These are phyloP conservation scores for Tetheella fluctuosa DNA, from an alignment of 2,888 invertebrate species.

Conservation along the genomic window DNA sequence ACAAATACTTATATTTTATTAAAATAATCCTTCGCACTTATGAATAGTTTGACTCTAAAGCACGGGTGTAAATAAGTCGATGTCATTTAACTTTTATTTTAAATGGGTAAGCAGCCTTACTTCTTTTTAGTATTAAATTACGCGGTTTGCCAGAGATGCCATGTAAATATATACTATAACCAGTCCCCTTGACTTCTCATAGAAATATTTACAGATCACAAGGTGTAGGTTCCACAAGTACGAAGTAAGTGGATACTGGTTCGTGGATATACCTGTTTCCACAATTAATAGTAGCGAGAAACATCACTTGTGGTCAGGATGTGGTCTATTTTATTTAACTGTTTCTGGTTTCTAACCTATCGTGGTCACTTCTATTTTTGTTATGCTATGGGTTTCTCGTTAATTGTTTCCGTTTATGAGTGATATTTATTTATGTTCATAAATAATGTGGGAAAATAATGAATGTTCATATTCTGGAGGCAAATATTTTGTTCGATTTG, in stretches of 20 bases:
- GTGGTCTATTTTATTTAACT: constrained; percentile 30
- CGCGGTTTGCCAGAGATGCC: not conserved
- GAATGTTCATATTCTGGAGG: not conserved
- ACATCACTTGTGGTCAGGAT: constrained; percentile 36
- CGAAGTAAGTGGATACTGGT: not conserved
- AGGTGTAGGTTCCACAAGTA: not conserved
- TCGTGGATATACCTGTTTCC: constrained; percentile 18
- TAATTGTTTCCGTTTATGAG: constrained; percentile 11
- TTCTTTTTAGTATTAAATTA: not conserved
- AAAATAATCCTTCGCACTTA: too few species aligned
- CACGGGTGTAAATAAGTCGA: too few species aligned
- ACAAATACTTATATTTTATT: too few species aligned
- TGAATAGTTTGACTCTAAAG: too few species aligned
- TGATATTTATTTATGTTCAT: not conserved
- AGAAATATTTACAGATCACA: not conserved
- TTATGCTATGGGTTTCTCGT: constrained; percentile 11
- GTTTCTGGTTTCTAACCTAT: constrained; percentile 15
- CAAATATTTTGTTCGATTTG: too few species aligned
- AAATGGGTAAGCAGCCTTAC: not conserved
- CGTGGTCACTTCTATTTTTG: not conserved
- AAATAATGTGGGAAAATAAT: not conserved
- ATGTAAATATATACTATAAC: not conserved
- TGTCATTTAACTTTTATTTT: not conserved
- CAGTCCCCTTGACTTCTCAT: not conserved
- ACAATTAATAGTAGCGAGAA: constrained; percentile 22